Evolutionary conservation across 2,888 invertebrate genomes (phyloP), one percentile per base, ranked within the genome.

Genomic region (Drosophila kuntzei): DNA sequence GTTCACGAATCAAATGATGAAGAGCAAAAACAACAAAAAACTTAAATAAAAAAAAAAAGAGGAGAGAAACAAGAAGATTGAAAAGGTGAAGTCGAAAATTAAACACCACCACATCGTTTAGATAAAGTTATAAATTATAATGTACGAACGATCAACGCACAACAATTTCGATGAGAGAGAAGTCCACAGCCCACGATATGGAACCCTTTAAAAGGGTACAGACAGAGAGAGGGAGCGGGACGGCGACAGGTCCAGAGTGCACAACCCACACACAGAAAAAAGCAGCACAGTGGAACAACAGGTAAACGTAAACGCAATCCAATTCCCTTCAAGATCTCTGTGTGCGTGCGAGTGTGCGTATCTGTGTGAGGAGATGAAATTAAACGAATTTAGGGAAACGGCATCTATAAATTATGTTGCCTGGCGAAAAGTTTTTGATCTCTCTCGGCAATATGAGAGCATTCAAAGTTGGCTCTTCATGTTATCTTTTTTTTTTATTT

Each of bases 21-120:
- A 34, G 34, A 47, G 32, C 43, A 47, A 32, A 39, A 39, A 39
- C 11, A 60, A 46, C 11, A 51, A 44, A 27, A 20, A 44, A 39
- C 6, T 6, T 7, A 25, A 61, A 47, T 41, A 34, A 41, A 36
- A 62, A 37, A 64, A 67, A 74, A 53, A 43, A 34, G 49, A 54
- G 39, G 44, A 60, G 49, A 68, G 72, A 32, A 76, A 60, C 43
- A 61, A 68, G 44, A 68, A 87, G 79, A 89, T 81, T 80, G 83
- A 80, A 88, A 86, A 86, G 88, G 87, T 87, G 87, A 89, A 77
- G 87, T 79, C 79, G 84, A 90, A 90, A 90, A 90, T 89, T 90
- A 90, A 90, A 90, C 89, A 81, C 90, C 87, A 90, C 77, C 90
- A 90, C 90, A 90, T 90, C 90, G 89, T 90, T 90, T 89, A 90